A percentile compares a stretch with the other conserved stretches of the same genome.
Evolutionary conservation across 2,797 vertebrate species (phyloP).

Genomic region (Phoebastria nigripes): DNA sequence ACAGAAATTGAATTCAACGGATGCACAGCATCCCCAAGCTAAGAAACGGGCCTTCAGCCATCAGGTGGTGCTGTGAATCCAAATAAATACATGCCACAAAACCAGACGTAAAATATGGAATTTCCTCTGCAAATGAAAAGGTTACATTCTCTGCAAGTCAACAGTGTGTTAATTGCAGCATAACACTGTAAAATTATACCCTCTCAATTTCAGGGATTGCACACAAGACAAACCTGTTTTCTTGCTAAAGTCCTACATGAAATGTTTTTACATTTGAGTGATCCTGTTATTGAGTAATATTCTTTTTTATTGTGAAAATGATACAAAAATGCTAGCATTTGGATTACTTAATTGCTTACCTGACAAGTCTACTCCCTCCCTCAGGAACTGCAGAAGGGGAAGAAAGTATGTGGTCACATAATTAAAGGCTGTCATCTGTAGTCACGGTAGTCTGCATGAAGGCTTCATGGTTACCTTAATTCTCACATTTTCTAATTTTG

Average conservation of each 20-base stretch:
- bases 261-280: background rate
- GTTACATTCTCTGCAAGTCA: background rate
- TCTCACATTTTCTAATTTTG: background rate
- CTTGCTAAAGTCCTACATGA: background rate
- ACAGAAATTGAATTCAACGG: background rate
- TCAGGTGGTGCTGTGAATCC: conserved; percentile 52
- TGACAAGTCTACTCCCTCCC: background rate
- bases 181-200: background rate
- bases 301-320: background rate
- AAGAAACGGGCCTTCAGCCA: background rate
- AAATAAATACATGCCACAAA: background rate
- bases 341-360: conserved; percentile 4
- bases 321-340: background rate
- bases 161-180: background rate
- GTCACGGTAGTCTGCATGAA: background rate
- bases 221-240: conserved; percentile 2
- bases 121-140: background rate
- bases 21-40: background rate
- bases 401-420: background rate
- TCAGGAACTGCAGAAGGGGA: background rate
- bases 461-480: background rate
- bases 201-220: background rate
- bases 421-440: conserved; percentile 1
- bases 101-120: rapidly evolving
- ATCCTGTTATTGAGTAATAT: background rate